These are phyloP conservation scores for Corvus cornix DNA, from an alignment of 2,113 vertebrate species.

Conservation along the genomic window DNA sequence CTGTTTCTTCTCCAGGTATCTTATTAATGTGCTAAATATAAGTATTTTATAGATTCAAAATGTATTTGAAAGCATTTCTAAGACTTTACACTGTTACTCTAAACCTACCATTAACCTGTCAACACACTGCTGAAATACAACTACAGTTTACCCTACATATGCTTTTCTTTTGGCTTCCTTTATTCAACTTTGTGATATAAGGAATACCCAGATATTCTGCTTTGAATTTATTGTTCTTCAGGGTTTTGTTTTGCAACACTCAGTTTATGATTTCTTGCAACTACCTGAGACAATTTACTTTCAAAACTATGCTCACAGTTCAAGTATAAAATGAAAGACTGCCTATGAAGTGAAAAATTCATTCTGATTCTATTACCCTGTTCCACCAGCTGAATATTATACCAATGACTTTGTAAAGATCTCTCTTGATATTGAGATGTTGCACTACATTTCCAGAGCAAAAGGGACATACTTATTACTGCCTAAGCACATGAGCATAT, in stretches of 20 bases:
- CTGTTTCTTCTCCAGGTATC: neutral
- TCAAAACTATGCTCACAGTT: neutral
- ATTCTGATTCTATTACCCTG: neutral
- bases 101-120: neutral
- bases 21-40: neutral
- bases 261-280: neutral
- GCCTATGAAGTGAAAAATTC: neutral
- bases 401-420: neutral
- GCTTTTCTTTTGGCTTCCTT: neutral
- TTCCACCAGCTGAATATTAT: neutral
- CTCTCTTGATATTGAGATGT: neutral
- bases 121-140: neutral
- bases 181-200: neutral
- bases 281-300: neutral
- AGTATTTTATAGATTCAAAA: neutral
- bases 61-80: neutral
- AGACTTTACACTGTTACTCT: neutral
- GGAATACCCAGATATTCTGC: neutral
- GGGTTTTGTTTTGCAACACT: neutral
- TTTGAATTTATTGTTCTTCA: neutral
- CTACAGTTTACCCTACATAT: neutral
- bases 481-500: neutral
- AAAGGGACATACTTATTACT: neutral
- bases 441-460: neutral
- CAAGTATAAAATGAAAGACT: neutral